Evolutionary conservation across 2,113 vertebrate species (phyloP), one percentile per base, ranked within the genome.

Genomic region (Mesembrinibis cayennensis): DNA sequence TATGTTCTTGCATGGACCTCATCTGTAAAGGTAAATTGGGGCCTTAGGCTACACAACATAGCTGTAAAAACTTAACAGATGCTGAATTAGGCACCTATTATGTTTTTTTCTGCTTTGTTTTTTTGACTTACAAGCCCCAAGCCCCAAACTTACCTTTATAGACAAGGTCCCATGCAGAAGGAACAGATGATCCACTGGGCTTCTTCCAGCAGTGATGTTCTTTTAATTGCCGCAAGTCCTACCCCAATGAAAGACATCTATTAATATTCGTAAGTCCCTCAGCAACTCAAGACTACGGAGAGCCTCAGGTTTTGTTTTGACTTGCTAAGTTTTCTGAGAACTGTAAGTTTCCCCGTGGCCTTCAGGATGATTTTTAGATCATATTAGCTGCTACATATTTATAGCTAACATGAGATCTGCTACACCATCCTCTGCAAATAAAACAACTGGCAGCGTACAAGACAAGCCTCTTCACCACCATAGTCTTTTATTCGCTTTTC

Each of bases 231-330:
- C 73, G 97, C 93, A 96, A 96, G 84, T 97, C 96, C 97, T 97
- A 97, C 97, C 93, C 97, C 97, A 97, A 97, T 96, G 96, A 97
- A 97, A 97, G 96, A 97, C 93, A 97, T 95, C 97, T 95, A 97
- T 97, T 97, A 97, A 95, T 95, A 97, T 94, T 96, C 34, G 1
- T 80, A 91, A 94, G 87, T 45, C 78, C 83, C 97, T 86, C 81
- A 89, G 90, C 89, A 92, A 52, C 87, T 97, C 73, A 94, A 93
- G 89, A 85, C 45, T 65, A 79, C 0, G 96, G 97, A 85, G 45
- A 94, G 27, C 83, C 94, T 91, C 91, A 89, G 93, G 95, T 71
- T 95, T 95, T 82, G 66, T 63, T 93, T 93, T 65, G 56, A 76
- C 70, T 87, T 88, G 56, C 16, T 92, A 85, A 7, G 30, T 91